Base-by-base conservation (phyloP, 2,113 vertebrate genomes). In the Zosterops japonicus region DNA sequence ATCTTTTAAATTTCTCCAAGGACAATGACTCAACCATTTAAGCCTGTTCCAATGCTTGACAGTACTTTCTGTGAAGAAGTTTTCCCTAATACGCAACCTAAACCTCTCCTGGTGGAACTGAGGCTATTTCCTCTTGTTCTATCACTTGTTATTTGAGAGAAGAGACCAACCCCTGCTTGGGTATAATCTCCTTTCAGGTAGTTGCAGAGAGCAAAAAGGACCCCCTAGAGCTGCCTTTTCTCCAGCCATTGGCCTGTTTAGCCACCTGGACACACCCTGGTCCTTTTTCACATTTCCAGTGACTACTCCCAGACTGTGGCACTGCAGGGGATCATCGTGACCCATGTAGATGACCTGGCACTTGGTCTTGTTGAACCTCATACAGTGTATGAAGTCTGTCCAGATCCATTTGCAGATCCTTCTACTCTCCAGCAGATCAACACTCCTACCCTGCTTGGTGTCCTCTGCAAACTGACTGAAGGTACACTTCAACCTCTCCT, bases 301-400 rank as follows among this genome's bases (percentile, higher is more conserved):
- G 24, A 22, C 29, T 55, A 1, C 1, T 14, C 6, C 13, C 5
- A 10, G 39, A 29, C 24, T 47, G 11, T 39, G 33, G 19, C 46
- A 28, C 28, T 46, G 24, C 19, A 18, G 16, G 29, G 20, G 2
- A 4, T 67, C 53, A 16, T 46, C 2, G 2, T 60, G 28, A 53
- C 11, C 25, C 29, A 68, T 0, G 0, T 9, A 14, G 13, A 47
- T 7, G 7, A 61, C 29, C 16, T 5, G 11, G 13, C n/a, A 35
- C 13, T 47, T 60, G 24, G 13, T 41, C 29, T 53, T 46, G 8
- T 21, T 75, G 61, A 60, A 41, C 9, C 4, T 47, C 9, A 14
- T 33, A 31, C 21, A 42, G 14, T 10, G 42, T 20, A 64, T n/a
- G 9, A 52, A 52, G 28, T 44, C 52, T 39, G 9, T 60, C 28